These are phyloP conservation scores for Notamacropus eugenii DNA, from an alignment of 2,797 vertebrate genomes.

Conservation along the genomic window DNA sequence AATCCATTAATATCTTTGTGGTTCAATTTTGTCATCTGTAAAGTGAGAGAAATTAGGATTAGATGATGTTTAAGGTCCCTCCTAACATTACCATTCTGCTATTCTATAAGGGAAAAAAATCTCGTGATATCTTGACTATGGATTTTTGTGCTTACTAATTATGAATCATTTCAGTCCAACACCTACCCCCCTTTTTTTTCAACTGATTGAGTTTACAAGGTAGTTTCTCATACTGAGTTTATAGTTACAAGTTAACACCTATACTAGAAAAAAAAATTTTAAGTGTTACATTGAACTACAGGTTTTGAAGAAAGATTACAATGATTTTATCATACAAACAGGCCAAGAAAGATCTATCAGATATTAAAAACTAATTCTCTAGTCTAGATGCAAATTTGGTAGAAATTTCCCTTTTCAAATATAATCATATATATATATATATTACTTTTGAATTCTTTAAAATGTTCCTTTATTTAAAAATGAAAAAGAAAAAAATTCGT, in stretches of 20 bases:
- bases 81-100: no score
- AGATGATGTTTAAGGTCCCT: no score
- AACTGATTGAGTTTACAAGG: no score
- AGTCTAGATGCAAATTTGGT: background rate
- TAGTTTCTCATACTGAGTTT: background rate
- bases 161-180: no score
- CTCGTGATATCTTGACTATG: no score
- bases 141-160: no score
- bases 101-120: no score
- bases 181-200: no score
- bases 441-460: background rate
- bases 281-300: background rate
- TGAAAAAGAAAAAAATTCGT: background rate
- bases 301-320: background rate
- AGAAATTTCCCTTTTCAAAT: background rate
- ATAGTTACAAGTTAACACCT: background rate
- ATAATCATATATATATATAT: background rate
- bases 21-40: no score
- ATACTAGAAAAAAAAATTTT: background rate
- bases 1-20: no score
- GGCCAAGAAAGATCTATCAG: background rate
- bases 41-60: no score
- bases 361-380: conserved; percentile 23
- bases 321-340: background rate
- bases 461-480: background rate